phyloP scores from a whole-genome alignment of 2,888 invertebrate genomes.

The Melanostoma mellinum region DNA sequence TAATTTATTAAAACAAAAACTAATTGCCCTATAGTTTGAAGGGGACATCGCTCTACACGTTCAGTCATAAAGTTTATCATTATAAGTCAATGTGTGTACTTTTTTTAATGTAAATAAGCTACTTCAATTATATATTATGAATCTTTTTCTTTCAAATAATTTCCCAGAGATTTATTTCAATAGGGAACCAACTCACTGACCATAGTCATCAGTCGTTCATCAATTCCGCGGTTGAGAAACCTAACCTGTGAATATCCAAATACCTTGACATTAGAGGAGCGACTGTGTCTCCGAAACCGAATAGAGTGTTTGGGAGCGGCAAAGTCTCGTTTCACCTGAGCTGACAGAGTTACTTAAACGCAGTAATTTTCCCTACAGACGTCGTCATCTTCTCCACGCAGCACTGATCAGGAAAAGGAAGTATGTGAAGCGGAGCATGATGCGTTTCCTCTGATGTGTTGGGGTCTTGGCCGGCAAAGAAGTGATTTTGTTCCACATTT shows the following conservation, averaged over 20 bases:
- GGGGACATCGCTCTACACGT: no score
- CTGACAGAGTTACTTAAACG: constrained; percentile 67
- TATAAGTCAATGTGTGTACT: no score
- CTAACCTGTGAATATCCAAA: constrained; percentile 52
- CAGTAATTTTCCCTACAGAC: constrained; percentile 63
- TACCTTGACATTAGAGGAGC: constrained; percentile 58
- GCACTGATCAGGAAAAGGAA: constrained; percentile 75
- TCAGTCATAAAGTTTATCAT: no score
- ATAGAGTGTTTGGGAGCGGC: constrained; percentile 60
- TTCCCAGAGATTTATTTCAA: constrained; percentile 27
- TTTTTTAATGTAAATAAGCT: no score
- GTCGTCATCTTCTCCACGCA: constrained; percentile 74
- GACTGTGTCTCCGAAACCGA: constrained; percentile 46
- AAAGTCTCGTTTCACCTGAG: constrained; percentile 70
- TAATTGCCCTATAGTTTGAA: no score
- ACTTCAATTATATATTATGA: no score
- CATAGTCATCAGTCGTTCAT: constrained; percentile 51
- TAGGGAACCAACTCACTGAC: constrained; percentile 41
- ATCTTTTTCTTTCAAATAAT: background rate
- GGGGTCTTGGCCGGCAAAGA: constrained; percentile 58
- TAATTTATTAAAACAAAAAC: no score
- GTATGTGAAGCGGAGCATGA: constrained; percentile 75
- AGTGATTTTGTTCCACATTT: constrained; percentile 67
- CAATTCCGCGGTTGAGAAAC: constrained; percentile 67
- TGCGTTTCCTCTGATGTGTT: constrained; percentile 72